Evolutionary conservation across 1,140 invertebrate genomes (phyloP), one percentile per base, ranked within the genome.

Genomic region (Leptinotarsa lineolata): DNA sequence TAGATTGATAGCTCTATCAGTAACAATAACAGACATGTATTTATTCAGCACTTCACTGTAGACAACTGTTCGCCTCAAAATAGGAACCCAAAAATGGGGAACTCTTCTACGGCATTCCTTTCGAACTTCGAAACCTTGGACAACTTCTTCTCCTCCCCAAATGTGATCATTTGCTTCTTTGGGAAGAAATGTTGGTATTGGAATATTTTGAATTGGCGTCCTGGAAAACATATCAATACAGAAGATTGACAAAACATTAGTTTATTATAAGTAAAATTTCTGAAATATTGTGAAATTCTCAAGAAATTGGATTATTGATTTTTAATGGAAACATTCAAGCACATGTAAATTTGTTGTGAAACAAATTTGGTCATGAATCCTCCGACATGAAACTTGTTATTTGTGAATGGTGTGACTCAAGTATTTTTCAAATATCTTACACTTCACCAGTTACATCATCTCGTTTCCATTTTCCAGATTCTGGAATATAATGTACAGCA

Each of bases 81-180:
- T 83, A 2, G 98, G 97, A 13, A 94, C 89, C 95, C 95, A 99
- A 83, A 95, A 94, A 77, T 91, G 91, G 0, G 95, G 92, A 1
- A 92, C 88, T 75, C 91, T 87, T 73, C 90, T 86, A 68, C 85
- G 85, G 6, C 82, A 85, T n/a, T 81, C 85, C 60, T 88, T 78
- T 69, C 89, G 90, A 83, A 93, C 94, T 79, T 90, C 87, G 81
- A 94, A 97, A 46, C 97, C 97, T 87, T 95, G 91, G 24, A 99
- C 86, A 1, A 99, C 88, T n/a, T 91, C 95, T 87, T 99, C 97
- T 8, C 97, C 97, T 76, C 96, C 97, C 97, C 96, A 99, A 68
- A 99, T 87, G 22, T 97, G 96, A 66, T 92, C 68, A 83, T 99
- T 85, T 70, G 91, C 85, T 87, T 99, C 94, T 68, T 89, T 87